Conservation (phyloP, 1,140 invertebrate genomes). For the Bradysia coprophila region DNA sequence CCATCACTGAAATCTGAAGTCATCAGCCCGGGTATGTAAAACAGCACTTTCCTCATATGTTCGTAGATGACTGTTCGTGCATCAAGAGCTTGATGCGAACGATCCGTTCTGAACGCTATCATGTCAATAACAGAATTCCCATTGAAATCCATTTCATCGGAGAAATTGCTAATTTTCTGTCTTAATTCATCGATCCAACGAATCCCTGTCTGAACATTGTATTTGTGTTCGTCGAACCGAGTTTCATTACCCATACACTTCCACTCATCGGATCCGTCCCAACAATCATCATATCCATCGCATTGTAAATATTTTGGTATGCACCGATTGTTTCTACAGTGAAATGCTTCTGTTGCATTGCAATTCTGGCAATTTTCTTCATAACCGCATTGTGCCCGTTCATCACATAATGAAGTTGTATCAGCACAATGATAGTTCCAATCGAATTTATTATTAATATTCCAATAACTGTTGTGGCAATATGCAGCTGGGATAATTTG, state of each 20-base stretch:
- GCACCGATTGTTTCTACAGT: not conserved
- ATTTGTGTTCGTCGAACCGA: no score
- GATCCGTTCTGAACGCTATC: not conserved
- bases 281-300: not conserved
- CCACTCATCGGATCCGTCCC: not conserved
- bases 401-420: no score
- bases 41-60: not conserved
- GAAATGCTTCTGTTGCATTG: not conserved
- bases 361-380: not conserved
- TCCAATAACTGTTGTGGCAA: no score
- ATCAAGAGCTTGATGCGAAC: not conserved
- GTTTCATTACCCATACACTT: not conserved
- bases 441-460: no score
- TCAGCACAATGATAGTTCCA: no score
- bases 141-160: no score
- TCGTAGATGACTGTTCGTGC: not conserved
- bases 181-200: not conserved
- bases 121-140: not conserved
- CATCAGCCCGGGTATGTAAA: not conserved
- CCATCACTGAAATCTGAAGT: not conserved
- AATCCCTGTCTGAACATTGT: not conserved
- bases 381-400: no score
- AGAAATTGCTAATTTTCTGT: not conserved
- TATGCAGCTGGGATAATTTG: no score
- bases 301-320: not conserved